Evolutionary conservation across 2,113 vertebrate species (phyloP).

Genomic region (Rostratula benghalensis): DNA sequence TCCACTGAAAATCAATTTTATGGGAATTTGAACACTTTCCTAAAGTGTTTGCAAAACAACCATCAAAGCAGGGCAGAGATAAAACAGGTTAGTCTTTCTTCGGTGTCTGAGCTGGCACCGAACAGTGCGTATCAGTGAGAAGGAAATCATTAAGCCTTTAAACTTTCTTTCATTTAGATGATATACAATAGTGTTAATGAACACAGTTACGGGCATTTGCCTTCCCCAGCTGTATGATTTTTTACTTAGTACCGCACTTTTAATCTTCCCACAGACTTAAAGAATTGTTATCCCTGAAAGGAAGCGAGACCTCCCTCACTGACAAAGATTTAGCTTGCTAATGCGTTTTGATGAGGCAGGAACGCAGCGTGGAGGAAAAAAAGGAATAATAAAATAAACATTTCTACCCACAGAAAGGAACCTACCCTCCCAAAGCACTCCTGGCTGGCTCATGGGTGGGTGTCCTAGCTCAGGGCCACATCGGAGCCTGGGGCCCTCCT

Average conservation of each 20-base stretch:
- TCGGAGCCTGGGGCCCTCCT: neutral
- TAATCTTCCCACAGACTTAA: conserved; percentile 57
- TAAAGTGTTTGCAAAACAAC: conserved; percentile 50
- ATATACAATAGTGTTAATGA: conserved; percentile 46
- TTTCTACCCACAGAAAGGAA: conserved; percentile 29
- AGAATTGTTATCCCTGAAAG: conserved; percentile 45
- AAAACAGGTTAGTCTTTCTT: conserved; percentile 37
- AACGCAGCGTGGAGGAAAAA: neutral
- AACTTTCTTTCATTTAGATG: conserved; percentile 46
- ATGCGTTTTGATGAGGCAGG: conserved; percentile 27
- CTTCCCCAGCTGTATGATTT: conserved; percentile 37
- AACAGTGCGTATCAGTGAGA: neutral
- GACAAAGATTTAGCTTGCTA: conserved; percentile 45
- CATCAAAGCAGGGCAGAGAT: neutral
- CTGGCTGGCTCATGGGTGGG: neutral
- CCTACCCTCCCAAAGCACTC: neutral
- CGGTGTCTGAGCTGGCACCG: neutral
- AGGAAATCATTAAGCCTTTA: conserved; percentile 49
- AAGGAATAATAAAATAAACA: conserved; percentile 44
- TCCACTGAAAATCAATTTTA: conserved; percentile 46
- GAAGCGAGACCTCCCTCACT: conserved; percentile 26
- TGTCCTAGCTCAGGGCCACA: neutral
- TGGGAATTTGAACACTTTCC: conserved; percentile 45
- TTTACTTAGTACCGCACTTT: conserved; percentile 36
- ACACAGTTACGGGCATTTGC: neutral